Evolutionary conservation across 2,113 vertebrate species (phyloP).

Genomic region (Chunga burmeisteri): DNA sequence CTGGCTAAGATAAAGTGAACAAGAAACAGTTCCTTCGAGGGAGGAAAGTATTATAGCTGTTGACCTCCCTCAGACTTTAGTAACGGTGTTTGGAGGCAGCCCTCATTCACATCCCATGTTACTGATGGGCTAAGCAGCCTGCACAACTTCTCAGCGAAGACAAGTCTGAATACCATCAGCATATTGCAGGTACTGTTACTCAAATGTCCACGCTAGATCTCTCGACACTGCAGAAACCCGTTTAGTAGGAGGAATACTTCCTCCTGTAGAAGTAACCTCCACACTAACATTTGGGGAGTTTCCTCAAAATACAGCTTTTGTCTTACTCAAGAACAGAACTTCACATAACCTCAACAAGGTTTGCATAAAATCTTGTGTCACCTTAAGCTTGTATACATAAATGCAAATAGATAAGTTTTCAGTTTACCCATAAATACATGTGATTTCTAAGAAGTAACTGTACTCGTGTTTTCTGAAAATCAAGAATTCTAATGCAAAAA

Average conservation of each 20-base stretch:
- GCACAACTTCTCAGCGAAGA: neutral
- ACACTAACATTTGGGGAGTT: neutral
- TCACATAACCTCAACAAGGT: neutral
- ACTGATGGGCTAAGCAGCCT: neutral
- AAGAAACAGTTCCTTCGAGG: neutral
- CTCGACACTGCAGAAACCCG: neutral
- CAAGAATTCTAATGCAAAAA: neutral
- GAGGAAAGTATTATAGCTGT: neutral
- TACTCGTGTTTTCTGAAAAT: neutral
- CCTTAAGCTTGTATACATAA: neutral
- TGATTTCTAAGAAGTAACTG: neutral
- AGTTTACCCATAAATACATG: neutral
- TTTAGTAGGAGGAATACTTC: neutral
- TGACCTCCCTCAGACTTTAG: neutral
- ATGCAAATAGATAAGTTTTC: neutral
- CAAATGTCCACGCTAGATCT: neutral
- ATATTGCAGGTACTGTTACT: neutral
- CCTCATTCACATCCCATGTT: fast-evolving
- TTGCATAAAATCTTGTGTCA: neutral
- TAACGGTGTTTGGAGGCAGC: neutral
- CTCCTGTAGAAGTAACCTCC: neutral
- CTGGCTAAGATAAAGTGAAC: neutral
- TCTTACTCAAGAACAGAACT: neutral
- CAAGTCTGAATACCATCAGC: neutral
- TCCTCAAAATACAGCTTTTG: neutral